Evolutionary conservation across 1,140 invertebrate genomes (phyloP).

Genomic region (Druon quercuslanigerum): DNA sequence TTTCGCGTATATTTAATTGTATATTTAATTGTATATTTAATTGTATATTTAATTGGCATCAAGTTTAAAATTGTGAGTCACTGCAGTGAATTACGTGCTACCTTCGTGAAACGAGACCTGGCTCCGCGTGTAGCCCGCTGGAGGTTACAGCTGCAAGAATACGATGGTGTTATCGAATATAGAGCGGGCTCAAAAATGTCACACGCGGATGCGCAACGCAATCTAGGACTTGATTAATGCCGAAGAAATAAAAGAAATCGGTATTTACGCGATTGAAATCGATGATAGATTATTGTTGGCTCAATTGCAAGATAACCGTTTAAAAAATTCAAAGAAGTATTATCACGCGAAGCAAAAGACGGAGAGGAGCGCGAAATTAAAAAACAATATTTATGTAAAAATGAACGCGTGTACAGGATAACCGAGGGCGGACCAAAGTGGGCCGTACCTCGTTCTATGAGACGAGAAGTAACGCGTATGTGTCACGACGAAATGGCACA

Average conservation of each 20-base stretch:
- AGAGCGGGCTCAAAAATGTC: background rate
- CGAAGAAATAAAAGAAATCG: background rate
- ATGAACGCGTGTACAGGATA: background rate
- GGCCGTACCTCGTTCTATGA: conserved; percentile 32
- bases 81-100: conserved; percentile 54
- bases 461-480: conserved; percentile 37
- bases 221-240: background rate
- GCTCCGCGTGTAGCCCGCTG: background rate
- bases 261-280: background rate
- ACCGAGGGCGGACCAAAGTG: background rate
- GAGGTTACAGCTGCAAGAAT: background rate
- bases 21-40: too few relatives aligned
- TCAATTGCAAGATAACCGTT: background rate
- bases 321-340: too few relatives aligned
- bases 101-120: background rate
- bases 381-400: background rate
- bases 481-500: conserved; percentile 37
- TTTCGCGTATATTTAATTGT: conserved; percentile 63
- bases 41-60: conserved; percentile 62
- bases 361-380: background rate
- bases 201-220: background rate
- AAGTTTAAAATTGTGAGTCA: conserved; percentile 60
- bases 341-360: background rate
- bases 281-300: background rate
- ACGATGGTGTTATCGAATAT: background rate